These are phyloP conservation scores for Pangasius larnaudii DNA, from an alignment of 2,797 vertebrate genomes.

Conservation along the genomic window DNA sequence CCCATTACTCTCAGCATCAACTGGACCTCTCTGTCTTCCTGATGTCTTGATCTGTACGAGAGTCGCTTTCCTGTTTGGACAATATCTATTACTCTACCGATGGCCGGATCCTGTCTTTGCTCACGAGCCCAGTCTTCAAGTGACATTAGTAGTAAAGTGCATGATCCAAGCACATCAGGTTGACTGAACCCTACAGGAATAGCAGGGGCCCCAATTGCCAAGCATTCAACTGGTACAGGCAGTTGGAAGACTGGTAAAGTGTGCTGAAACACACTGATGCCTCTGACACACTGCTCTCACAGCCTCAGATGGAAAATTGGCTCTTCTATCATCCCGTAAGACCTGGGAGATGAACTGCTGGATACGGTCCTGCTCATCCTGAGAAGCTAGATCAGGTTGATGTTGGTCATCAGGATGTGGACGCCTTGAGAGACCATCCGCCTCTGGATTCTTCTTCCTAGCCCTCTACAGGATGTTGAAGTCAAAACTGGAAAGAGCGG, in stretches of 20 bases:
- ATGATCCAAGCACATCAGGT: neutral
- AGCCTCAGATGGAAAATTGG: neutral
- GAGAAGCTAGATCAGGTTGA: neutral
- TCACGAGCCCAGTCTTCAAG: slow-evolving; percentile 12
- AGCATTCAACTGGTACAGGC: neutral
- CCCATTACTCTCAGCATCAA: neutral
- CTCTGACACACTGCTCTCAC: slow-evolving; percentile 5
- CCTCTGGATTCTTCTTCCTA: slow-evolving; percentile 21
- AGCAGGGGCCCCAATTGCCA: neutral
- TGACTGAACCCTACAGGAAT: slow-evolving; percentile 10
- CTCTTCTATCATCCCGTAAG: neutral
- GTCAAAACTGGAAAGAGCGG: slow-evolving; percentile 19
- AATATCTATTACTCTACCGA: slow-evolving; percentile 24
- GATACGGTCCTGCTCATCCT: neutral
- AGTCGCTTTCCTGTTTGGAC: neutral
- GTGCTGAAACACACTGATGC: neutral
- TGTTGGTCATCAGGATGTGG: neutral
- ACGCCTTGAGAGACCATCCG: neutral
- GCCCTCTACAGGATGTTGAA: slow-evolving; percentile 30
- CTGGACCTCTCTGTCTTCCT: neutral
- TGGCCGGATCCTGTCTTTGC: slow-evolving; percentile 10
- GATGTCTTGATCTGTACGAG: neutral
- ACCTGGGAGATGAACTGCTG: neutral
- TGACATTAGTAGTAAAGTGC: slow-evolving; percentile 27
- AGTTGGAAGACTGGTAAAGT: too few relatives aligned